These are phyloP conservation scores for Atherinomorus stipes DNA, from an alignment of 2,113 vertebrate species.

Conservation along the genomic window DNA sequence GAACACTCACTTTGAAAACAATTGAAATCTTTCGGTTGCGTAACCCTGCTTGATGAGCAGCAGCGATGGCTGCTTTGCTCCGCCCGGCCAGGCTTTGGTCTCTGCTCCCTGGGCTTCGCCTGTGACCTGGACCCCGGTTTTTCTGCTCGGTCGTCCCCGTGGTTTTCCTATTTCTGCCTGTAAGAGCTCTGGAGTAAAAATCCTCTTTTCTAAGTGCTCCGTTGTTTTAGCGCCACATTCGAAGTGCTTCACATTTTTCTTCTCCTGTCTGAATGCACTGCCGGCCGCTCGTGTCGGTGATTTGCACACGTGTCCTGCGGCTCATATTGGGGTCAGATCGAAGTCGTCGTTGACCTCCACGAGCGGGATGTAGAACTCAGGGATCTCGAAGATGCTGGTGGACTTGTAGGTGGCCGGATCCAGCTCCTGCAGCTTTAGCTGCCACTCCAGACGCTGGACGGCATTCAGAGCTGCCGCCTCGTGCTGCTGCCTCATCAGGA, in stretches of 20 bases:
- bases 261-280: constrained; percentile 7
- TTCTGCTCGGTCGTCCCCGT: not conserved
- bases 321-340: constrained; percentile 97
- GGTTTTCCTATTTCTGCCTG: constrained; percentile 14
- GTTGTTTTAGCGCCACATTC: constrained; percentile 34
- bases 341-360: constrained; percentile 99
- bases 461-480: constrained; percentile 98
- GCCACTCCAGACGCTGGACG: constrained; percentile 97
- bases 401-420: constrained; percentile 97
- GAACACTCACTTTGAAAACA: constrained; percentile 80
- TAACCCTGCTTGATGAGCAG: constrained; percentile 57
- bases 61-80: constrained; percentile 62
- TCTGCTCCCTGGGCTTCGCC: constrained; percentile 55
- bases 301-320: not conserved
- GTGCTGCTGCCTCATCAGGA: constrained; percentile 98
- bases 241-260: constrained; percentile 77
- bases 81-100: constrained; percentile 72
- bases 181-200: constrained; percentile 61
- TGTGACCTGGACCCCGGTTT: constrained; percentile 10
- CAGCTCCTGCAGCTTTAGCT: constrained; percentile 97
- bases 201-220: constrained; percentile 60
- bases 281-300: constrained; percentile 1
- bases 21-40: constrained; percentile 64
- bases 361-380: constrained; percentile 98
- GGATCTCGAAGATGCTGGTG: constrained; percentile 98